Percentiles rank a stretch among this genome's conserved stretches.
Conservation (phyloP, 1,140 invertebrate genomes). For the Pemphigus obesinymphae region DNA sequence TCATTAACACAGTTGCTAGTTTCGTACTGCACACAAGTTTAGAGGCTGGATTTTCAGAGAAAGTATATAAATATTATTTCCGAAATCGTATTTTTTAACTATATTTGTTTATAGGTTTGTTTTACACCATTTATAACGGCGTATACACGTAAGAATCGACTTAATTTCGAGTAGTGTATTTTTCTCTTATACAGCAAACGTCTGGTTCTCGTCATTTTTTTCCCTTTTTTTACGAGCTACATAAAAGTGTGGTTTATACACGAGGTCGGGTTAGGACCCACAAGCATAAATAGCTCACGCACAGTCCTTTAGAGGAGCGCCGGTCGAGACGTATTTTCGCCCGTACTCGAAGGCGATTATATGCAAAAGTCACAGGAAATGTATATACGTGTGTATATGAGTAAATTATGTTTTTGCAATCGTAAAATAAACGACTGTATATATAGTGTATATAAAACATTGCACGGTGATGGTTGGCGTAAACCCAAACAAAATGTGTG, state of each 20-base stretch:
- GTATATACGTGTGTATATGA: neutral
- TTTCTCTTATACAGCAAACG: neutral
- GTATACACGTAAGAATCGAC: neutral
- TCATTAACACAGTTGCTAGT: too few relatives aligned
- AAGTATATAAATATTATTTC: neutral
- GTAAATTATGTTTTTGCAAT: neutral
- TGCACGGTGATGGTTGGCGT: neutral
- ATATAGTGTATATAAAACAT: neutral
- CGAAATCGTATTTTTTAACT: neutral
- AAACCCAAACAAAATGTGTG: slow-evolving; percentile 30
- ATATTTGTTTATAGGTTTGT: neutral
- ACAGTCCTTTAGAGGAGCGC: too few relatives aligned
- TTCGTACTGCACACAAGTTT: too few relatives aligned
- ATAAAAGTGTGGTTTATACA: slow-evolving; percentile 14
- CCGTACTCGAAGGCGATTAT: neutral
- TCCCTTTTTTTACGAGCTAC: slow-evolving; percentile 30
- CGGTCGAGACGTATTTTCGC: neutral
- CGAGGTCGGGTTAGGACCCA: neutral
- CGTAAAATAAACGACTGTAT: neutral
- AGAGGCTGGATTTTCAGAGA: neutral
- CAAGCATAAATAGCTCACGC: slow-evolving; percentile 12
- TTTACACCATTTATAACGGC: neutral
- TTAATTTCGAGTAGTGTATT: neutral
- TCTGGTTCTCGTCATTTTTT: slow-evolving; percentile 24
- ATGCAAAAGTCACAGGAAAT: slow-evolving; percentile 3